These are phyloP conservation scores for Carollia perspicillata DNA, from an alignment of 2,113 vertebrate genomes.

Conservation along the genomic window DNA sequence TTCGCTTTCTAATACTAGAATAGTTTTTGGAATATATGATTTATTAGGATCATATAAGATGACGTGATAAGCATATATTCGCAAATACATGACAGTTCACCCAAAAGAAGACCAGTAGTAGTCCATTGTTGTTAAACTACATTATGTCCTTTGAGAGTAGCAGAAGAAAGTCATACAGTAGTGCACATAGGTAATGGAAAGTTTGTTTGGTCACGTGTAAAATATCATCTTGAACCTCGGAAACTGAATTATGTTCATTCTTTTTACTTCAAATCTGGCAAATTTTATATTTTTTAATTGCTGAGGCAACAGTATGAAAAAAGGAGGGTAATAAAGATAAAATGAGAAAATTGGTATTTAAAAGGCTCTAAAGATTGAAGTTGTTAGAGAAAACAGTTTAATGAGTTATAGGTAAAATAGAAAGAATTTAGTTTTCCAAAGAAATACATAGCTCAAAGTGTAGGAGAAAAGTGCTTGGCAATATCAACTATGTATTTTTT, in stretches of 20 bases:
- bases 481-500: conserved; percentile 48
- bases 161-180: conserved; percentile 9
- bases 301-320: not conserved
- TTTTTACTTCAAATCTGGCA: conserved; percentile 33
- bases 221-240: not conserved
- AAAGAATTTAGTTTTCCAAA: conserved; percentile 53
- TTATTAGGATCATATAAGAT: not conserved
- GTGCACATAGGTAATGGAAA: not conserved
- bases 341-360: conserved; percentile 42
- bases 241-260: not conserved
- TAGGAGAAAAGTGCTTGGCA: conserved; percentile 25
- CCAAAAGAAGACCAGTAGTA: not conserved
- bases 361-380: conserved; percentile 45
- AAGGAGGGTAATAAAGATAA: not conserved
- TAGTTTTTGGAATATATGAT: not conserved
- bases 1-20: conserved; percentile 11
- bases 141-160: not conserved
- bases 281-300: conserved; percentile 26
- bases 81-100: not conserved
- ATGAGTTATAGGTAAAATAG: conserved; percentile 52
- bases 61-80: conserved; percentile 34
- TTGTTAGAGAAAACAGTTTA: conserved; percentile 47
- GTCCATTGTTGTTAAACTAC: not conserved
- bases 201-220: not conserved
- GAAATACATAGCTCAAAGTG: conserved; percentile 39